These are phyloP conservation scores for Rhynchopsitta pachyrhyncha DNA, from an alignment of 2,113 vertebrate species.

Conservation along the genomic window DNA sequence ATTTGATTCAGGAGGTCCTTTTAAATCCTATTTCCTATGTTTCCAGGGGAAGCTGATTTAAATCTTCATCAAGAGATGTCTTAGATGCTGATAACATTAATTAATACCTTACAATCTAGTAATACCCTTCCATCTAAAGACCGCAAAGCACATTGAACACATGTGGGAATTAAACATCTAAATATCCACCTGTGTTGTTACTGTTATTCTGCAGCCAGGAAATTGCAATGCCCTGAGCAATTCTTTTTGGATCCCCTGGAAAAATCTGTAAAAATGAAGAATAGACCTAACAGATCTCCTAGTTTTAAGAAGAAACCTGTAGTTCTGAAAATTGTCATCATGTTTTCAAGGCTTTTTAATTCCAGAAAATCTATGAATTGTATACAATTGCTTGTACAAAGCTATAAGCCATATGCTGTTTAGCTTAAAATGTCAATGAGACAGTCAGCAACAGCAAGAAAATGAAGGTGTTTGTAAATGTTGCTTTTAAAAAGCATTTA, in stretches of 20 bases:
- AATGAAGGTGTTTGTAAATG: slow-evolving; percentile 62
- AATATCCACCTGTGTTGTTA: slow-evolving; percentile 24
- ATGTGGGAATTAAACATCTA: background rate
- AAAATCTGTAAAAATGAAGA: slow-evolving; percentile 29
- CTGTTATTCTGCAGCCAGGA: background rate
- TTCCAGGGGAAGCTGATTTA: slow-evolving; percentile 24
- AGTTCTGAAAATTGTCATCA: slow-evolving; percentile 19
- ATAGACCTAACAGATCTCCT: background rate
- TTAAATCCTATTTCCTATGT: slow-evolving; percentile 37
- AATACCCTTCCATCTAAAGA: background rate
- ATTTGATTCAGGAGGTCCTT: slow-evolving; percentile 14
- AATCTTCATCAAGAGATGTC: slow-evolving; percentile 12
- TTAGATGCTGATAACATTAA: slow-evolving; percentile 41
- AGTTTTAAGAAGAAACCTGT: background rate
- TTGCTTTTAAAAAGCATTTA: slow-evolving; percentile 55
- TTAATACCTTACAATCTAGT: slow-evolving; percentile 33
- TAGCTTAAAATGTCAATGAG: slow-evolving; percentile 61
- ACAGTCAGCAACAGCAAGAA: slow-evolving; percentile 38
- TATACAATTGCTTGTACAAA: slow-evolving; percentile 39
- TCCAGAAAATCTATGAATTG: slow-evolving; percentile 45
- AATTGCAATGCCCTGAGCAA: background rate
- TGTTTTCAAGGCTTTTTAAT: slow-evolving; percentile 26
- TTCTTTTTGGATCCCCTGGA: background rate
- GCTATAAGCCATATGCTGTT: slow-evolving; percentile 62
- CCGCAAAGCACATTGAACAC: background rate